phyloP scores from a whole-genome alignment of 2,797 vertebrate species.

The Melanotaenia boesemani region DNA sequence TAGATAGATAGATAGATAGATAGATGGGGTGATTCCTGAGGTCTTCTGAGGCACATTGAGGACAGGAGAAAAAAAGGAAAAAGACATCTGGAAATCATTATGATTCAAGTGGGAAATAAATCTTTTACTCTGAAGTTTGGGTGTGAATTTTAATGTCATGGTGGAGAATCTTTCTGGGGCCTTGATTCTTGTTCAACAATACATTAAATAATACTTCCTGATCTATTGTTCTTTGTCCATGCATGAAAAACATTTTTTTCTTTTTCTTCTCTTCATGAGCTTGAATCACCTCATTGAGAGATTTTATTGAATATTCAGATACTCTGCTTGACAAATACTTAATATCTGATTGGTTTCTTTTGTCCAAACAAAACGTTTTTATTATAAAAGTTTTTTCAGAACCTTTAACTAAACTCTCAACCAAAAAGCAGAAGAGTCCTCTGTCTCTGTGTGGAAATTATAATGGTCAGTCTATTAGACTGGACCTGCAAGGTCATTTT shows the following conservation, averaged over 20 bases:
- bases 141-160: slow-evolving; percentile 49
- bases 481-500: not conserved
- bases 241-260: not conserved
- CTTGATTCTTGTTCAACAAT: not conserved
- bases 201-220: not conserved
- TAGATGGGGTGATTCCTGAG: slow-evolving; percentile 36
- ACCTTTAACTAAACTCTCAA: too few relatives aligned
- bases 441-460: too few relatives aligned
- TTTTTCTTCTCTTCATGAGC: not conserved
- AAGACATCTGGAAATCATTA: slow-evolving; percentile 51
- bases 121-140: slow-evolving; percentile 26
- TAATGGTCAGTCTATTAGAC: too few relatives aligned
- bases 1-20: too few relatives aligned
- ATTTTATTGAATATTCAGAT: not conserved
- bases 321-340: not conserved
- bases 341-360: too few relatives aligned
- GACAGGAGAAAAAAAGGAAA: slow-evolving; percentile 19
- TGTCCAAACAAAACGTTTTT: too few relatives aligned
- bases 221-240: not conserved
- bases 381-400: too few relatives aligned
- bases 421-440: too few relatives aligned
- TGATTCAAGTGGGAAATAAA: slow-evolving; percentile 40
- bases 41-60: slow-evolving; percentile 23
- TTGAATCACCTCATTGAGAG: not conserved
- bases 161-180: not conserved